A percentile compares a stretch with the other conserved stretches of the same genome.
phyloP scores from a whole-genome alignment of 2,797 vertebrate genomes.

The Rhinogobio ventralis region DNA sequence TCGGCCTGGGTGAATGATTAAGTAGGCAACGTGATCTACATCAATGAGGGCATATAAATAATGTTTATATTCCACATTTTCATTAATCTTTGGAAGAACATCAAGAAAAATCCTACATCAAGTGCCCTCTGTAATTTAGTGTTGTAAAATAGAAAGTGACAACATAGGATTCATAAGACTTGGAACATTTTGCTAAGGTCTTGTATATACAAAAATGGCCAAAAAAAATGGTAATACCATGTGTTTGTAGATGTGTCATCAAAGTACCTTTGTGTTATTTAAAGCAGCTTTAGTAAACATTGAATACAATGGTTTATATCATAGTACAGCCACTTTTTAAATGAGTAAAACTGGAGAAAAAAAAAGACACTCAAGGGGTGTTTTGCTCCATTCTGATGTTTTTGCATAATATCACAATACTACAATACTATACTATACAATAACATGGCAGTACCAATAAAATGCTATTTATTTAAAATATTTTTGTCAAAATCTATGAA shows the following conservation, averaged over 20 bases:
- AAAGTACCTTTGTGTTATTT: neutral
- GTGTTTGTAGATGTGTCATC: neutral
- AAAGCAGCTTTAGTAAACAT: neutral
- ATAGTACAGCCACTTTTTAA: neutral
- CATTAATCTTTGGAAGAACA: neutral
- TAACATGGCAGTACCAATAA: neutral
- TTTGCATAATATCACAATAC: neutral
- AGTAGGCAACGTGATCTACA: constrained; percentile 14
- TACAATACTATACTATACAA: neutral
- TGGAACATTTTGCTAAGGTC: neutral
- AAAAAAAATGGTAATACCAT: neutral
- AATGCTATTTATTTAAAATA: neutral
- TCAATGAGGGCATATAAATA: neutral
- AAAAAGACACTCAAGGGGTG: neutral
- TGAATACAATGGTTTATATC: neutral
- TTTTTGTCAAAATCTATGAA: neutral
- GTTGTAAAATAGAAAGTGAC: neutral
- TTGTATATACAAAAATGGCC: neutral
- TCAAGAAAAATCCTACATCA: neutral
- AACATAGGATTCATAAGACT: neutral
- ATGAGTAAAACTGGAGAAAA: neutral
- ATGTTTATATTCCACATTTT: constrained; percentile 15
- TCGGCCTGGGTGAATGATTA: constrained; percentile 1
- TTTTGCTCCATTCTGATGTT: neutral
- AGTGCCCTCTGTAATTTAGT: neutral